phyloP scores from a whole-genome alignment of 2,888 invertebrate genomes.

The Rambutsinella grinnellia region DNA sequence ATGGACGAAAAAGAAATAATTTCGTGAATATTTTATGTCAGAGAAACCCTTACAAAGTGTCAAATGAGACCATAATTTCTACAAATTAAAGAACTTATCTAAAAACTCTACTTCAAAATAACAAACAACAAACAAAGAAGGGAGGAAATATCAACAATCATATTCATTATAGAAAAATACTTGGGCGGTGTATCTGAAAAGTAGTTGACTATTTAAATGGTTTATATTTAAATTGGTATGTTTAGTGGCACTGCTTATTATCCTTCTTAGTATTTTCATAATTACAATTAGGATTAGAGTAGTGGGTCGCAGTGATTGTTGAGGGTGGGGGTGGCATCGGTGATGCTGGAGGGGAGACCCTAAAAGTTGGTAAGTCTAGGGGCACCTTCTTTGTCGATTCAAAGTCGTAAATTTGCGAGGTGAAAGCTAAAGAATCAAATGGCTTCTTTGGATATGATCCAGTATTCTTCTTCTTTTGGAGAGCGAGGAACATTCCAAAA shows the following conservation, averaged over 20 bases:
- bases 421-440: conserved; percentile 61
- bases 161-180: background rate
- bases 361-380: conserved; percentile 50
- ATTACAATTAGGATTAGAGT: background rate
- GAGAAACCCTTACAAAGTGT: background rate
- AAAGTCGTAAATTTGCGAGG: conserved; percentile 61
- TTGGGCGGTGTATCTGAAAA: background rate
- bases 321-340: background rate
- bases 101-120: background rate
- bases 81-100: background rate
- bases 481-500: conserved; percentile 63
- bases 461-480: conserved; percentile 64
- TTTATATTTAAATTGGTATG: background rate
- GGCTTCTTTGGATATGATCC: conserved; percentile 64
- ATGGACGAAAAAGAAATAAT: too few relatives aligned
- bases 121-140: conserved; percentile 35
- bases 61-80: conserved; percentile 16
- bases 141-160: background rate
- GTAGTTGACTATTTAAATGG: conserved; percentile 7
- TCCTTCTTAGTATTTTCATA: conserved; percentile 11
- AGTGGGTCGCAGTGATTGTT: background rate
- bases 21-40: too few relatives aligned
- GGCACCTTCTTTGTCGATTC: conserved; percentile 58
- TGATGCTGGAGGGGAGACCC: conserved; percentile 39
- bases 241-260: conserved; percentile 20